These are phyloP conservation scores for Nyctereutes procyonoides DNA, from an alignment of 2,113 vertebrate genomes.

Conservation along the genomic window DNA sequence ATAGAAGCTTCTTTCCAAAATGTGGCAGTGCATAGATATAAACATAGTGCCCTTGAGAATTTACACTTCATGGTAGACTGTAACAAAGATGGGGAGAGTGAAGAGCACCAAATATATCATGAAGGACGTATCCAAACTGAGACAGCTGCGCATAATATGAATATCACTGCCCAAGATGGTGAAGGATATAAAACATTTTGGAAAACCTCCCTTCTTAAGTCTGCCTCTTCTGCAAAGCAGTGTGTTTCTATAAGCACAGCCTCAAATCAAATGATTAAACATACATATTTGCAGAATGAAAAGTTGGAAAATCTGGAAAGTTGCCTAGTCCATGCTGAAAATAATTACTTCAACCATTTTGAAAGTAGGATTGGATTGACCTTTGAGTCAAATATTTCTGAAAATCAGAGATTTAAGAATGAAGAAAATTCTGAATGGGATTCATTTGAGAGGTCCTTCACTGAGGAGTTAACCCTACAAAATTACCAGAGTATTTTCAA, in stretches of 20 bases:
- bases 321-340: background rate
- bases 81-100: background rate
- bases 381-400: background rate
- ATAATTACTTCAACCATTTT: background rate
- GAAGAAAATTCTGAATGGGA: background rate
- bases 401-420: background rate
- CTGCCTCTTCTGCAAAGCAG: background rate
- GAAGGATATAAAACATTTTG: background rate
- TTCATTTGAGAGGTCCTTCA: background rate
- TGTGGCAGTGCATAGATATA: background rate
- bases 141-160: background rate
- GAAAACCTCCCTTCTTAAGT: background rate
- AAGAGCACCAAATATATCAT: background rate
- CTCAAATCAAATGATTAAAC: background rate
- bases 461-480: background rate
- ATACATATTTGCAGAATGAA: background rate
- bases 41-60: background rate
- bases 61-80: background rate
- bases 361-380: background rate
- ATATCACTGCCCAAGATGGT: background rate
- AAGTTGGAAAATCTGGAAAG: background rate
- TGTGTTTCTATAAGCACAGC: background rate
- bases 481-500: background rate
- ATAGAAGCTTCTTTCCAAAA: background rate
- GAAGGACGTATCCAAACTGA: background rate